These are phyloP conservation scores for Falco cherrug DNA, from an alignment of 2,797 vertebrate genomes.

Conservation along the genomic window DNA sequence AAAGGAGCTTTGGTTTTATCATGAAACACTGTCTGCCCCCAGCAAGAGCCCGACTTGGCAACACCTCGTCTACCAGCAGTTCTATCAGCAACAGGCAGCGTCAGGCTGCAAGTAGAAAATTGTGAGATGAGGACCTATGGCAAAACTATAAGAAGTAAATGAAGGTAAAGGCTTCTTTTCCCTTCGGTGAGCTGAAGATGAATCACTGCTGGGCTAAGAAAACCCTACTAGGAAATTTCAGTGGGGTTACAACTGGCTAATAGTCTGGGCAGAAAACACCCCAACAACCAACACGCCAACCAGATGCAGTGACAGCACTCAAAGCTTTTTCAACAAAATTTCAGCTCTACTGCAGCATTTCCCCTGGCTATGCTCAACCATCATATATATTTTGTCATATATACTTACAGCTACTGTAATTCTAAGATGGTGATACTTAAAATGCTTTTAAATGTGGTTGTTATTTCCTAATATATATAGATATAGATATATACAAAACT, in stretches of 20 bases:
- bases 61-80: background rate
- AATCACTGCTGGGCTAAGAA: background rate
- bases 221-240: background rate
- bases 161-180: background rate
- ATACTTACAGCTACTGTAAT: background rate
- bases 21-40: background rate
- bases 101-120: background rate
- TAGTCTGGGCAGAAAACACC: background rate
- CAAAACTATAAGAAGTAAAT: background rate
- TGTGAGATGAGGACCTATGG: fast-evolving
- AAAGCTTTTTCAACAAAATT: background rate
- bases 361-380: too few species aligned
- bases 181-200: background rate
- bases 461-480: background rate
- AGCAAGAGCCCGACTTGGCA: background rate
- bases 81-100: fast-evolving
- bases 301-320: background rate
- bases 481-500: background rate
- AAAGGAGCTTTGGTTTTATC: background rate
- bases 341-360: background rate
- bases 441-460: background rate
- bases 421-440: background rate
- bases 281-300: background rate
- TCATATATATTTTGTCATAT: too few species aligned
- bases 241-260: background rate